Evolutionary conservation across 2,888 invertebrate genomes (phyloP), one percentile per base, ranked within the genome.

Genomic region (Plagiodera versicolora): DNA sequence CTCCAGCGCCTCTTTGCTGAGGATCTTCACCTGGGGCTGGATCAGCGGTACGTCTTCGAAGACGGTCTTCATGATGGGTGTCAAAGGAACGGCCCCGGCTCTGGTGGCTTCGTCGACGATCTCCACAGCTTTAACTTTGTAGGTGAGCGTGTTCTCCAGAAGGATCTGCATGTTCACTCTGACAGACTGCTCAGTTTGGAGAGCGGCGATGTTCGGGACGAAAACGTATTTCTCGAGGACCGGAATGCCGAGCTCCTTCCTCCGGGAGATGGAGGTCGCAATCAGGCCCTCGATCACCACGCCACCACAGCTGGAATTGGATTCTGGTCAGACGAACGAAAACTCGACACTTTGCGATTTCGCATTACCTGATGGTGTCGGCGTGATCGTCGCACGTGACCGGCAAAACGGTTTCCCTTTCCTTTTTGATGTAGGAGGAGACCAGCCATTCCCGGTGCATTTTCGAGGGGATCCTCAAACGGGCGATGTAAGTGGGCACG

Each of bases 141-240:
- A 59, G 0, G 79, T 52, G 11, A 61, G 51, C 8, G 62, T 16
- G 74, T 93, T 94, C 77, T 94, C 94, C 0, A 90, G 75, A 0
- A 88, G 84, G 0, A 92, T 74, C 76, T 94, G 94, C 5, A 90
- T 81, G 72, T 86, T 82, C 0, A 84, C 79, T 19, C 89, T 81
- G 0, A 87, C 78, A 0, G 87, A 82, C 54, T 74, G 57, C 6
- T 69, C 60, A 0, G 73, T 14, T 8, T 67, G 44, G 8, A 78
- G 58, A n/a, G 58, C 32, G 0, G 68, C 60, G 35, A 69, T 63
- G 77, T 90, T 87, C 0, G 92, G 85, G 8, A 92, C 75, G 73
- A 94, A 94, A 61, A 83, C 81, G 74, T 89, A 89, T 75, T 86
- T 86, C 77, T 94, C 94, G 18, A 94, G 78, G 0, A 91, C 87